A percentile compares a stretch with the other conserved stretches of the same genome.
These are phyloP conservation scores for Neosilurus hyrtlii DNA, from an alignment of 2,797 vertebrate species.

Conservation along the genomic window DNA sequence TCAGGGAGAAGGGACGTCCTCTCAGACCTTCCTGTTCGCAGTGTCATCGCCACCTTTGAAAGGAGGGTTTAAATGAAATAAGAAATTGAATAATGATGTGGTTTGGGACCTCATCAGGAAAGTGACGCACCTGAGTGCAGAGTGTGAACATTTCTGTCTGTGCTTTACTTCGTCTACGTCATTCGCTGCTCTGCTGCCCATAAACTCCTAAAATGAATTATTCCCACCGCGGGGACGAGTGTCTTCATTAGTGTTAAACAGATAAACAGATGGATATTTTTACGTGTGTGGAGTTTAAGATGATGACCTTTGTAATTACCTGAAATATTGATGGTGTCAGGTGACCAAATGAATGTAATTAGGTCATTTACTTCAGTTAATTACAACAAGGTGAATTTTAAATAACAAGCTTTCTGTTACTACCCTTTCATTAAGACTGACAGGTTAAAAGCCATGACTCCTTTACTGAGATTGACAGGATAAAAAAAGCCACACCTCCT, in stretches of 20 bases:
- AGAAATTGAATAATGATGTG: not conserved
- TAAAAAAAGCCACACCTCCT: not conserved
- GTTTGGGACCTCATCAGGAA: not conserved
- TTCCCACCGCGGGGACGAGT: constrained; percentile 28
- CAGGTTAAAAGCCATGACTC: not conserved
- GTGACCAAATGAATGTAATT: not conserved
- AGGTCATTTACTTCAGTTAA: not conserved
- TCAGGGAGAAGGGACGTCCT: not conserved
- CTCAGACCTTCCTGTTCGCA: not conserved
- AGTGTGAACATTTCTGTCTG: not conserved
- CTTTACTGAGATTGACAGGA: not conserved
- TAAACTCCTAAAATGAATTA: constrained; percentile 51
- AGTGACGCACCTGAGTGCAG: not conserved
- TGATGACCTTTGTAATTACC: not conserved
- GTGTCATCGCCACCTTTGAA: not conserved
- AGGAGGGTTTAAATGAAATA: not conserved
- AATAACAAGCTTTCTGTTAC: not conserved
- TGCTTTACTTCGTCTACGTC: not conserved
- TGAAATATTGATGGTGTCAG: not conserved
- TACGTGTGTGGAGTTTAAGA: not conserved
- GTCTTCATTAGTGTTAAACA: constrained; percentile 51
- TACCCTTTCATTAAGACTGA: not conserved
- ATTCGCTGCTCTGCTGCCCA: constrained; percentile 25
- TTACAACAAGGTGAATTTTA: not conserved
- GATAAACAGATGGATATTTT: constrained; percentile 51